These are phyloP conservation scores for Epizoanthus fatuus DNA, from an alignment of 92 coral and sea anemone species.

Conservation along the genomic window DNA sequence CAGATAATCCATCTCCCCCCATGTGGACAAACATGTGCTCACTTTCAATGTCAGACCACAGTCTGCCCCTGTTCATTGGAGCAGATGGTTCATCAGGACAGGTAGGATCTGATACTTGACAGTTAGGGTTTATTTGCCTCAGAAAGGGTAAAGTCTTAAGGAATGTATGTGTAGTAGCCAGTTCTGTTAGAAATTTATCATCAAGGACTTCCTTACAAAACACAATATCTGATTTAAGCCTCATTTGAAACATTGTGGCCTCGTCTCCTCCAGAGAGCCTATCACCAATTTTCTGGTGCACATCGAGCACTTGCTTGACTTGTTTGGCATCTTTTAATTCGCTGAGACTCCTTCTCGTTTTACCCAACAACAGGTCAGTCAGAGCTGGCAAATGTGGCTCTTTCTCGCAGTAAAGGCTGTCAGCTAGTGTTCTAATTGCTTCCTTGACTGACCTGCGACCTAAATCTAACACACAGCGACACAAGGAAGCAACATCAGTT, in stretches of 20 bases:
- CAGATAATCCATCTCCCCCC: constrained; percentile 18
- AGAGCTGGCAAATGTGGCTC: constrained; percentile 20
- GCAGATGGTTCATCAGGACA: neutral
- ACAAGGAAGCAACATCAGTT: constrained; percentile 8
- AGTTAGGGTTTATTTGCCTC: constrained; percentile 9
- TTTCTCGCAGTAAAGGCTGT: constrained; percentile 12
- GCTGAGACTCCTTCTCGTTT: neutral
- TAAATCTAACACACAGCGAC: constrained; percentile 14
- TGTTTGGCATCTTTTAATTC: constrained; percentile 11
- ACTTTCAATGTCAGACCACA: constrained; percentile 24
- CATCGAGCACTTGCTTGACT: constrained; percentile 7
- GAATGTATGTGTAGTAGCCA: neutral
- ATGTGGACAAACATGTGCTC: constrained; percentile 17
- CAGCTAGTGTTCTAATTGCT: constrained; percentile 19
- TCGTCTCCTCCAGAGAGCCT: constrained; percentile 22
- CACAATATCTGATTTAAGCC: neutral
- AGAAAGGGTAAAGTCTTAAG: constrained; percentile 12
- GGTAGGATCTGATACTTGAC: constrained; percentile 7
- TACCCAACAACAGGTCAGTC: constrained; percentile 6
- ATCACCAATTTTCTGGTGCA: constrained; percentile 17
- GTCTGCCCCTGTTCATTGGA: neutral
- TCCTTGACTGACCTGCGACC: constrained; percentile 25
- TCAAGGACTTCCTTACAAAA: constrained; percentile 15
- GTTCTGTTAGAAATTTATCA: constrained; percentile 5
- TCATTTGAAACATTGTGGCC: neutral